Percentiles rank a stretch among this genome's conserved stretches.
Evolutionary conservation across 2,888 invertebrate genomes (phyloP).

Genomic region (Agonopterix alstromeriana): DNA sequence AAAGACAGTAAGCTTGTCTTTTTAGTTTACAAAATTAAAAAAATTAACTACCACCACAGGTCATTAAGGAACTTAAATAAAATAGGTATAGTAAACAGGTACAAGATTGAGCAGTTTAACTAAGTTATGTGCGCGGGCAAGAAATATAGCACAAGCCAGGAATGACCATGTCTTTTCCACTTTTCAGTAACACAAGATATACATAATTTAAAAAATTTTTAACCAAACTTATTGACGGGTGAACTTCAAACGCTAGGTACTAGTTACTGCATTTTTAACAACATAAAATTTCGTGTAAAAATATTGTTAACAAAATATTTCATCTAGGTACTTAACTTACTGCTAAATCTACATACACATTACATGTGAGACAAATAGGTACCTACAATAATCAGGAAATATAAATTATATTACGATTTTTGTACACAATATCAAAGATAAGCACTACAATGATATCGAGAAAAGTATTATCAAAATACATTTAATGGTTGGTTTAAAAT

Average conservation of each 20-base stretch:
- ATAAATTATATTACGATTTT: neutral
- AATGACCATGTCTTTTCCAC: too few relatives aligned
- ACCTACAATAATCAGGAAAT: neutral
- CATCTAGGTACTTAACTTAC: too few relatives aligned
- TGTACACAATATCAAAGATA: neutral
- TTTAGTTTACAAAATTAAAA: neutral
- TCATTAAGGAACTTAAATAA: slow-evolving; percentile 7
- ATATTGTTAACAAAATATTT: slow-evolving; percentile 6
- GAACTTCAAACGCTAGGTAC: too few relatives aligned
- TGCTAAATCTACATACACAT: neutral
- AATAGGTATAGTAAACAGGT: slow-evolving; percentile 23
- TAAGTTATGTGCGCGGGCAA: too few relatives aligned
- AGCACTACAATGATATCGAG: neutral
- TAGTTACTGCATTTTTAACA: too few relatives aligned
- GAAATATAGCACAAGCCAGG: too few relatives aligned
- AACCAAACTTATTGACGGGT: too few relatives aligned
- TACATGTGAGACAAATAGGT: neutral
- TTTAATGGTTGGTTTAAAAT: slow-evolving; percentile 7
- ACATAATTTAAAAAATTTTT: too few relatives aligned
- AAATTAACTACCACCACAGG: neutral
- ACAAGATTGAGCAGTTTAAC: slow-evolving; percentile 23
- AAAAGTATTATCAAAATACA: slow-evolving; percentile 4
- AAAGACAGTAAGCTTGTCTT: too few relatives aligned
- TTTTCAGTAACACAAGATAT: too few relatives aligned
- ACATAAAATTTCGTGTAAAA: neutral